A percentile compares a stretch with the other conserved stretches of the same genome.
These are phyloP conservation scores for Emys orbicularis DNA, from an alignment of 2,797 vertebrate genomes.

Conservation along the genomic window DNA sequence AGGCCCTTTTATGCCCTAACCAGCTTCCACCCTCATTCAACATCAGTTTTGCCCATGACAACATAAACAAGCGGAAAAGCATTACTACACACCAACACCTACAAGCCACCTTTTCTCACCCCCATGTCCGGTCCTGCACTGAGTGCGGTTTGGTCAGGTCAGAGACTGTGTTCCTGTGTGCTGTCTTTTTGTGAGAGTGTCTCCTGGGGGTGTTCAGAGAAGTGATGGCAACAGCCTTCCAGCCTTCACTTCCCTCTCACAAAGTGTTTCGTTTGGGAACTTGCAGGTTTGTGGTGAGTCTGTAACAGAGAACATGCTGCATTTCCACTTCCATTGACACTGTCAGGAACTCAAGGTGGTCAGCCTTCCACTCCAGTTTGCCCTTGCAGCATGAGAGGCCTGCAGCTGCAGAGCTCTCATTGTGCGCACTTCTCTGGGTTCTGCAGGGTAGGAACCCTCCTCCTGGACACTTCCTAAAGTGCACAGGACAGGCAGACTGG, in stretches of 20 bases:
- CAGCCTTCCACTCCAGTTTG: not conserved
- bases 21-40: not conserved
- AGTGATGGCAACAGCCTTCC: not conserved
- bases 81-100: not conserved
- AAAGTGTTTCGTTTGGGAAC: not conserved
- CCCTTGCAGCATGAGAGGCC: not conserved
- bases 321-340: rapidly evolving
- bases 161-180: not conserved
- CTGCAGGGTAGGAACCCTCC: not conserved
- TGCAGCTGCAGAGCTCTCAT: not conserved
- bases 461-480: not conserved
- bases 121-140: rapidly evolving
- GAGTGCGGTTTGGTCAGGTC: not conserved
- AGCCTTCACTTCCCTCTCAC: rapidly evolving
- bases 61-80: not conserved
- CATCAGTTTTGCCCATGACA: not conserved
- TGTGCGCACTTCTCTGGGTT: not conserved
- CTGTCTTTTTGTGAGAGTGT: not conserved
- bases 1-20: not conserved
- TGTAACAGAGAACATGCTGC: not conserved
- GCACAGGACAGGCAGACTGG: rapidly evolving
- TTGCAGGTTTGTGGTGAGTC: not conserved
- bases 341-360: not conserved
- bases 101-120: not conserved
- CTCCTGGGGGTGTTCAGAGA: not conserved